phyloP scores from a whole-genome alignment of 2,797 vertebrate species.

The Lemur catta region DNA sequence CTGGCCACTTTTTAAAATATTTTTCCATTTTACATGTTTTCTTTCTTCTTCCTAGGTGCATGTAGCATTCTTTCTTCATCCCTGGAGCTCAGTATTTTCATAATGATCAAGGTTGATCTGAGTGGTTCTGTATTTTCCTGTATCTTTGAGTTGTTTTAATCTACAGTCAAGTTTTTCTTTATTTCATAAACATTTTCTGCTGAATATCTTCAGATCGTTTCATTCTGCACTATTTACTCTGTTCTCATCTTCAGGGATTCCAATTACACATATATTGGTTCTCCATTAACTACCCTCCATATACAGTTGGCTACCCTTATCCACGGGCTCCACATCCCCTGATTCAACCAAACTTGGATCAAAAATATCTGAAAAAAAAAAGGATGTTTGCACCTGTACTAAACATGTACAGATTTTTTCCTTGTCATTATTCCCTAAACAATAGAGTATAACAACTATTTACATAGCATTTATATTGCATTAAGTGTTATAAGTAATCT shows the following conservation, averaged over 20 bases:
- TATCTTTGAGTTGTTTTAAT: not conserved
- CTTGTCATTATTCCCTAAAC: not conserved
- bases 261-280: not conserved
- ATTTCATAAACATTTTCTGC: not conserved
- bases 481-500: not conserved
- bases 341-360: not conserved
- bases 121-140: not conserved
- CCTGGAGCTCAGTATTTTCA: not conserved
- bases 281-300: not conserved
- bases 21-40: not conserved
- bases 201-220: not conserved
- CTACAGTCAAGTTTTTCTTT: not conserved
- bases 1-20: not conserved
- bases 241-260: not conserved
- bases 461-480: not conserved
- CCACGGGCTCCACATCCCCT: not conserved
- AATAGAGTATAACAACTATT: not conserved
- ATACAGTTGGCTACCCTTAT: not conserved
- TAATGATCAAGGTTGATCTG: not conserved
- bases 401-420: not conserved
- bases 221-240: not conserved
- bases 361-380: not conserved
- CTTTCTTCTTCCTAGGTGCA: not conserved
- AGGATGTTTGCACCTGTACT: not conserved
- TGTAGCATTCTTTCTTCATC: not conserved